Evolutionary conservation across 2,113 vertebrate species (phyloP).

Genomic region (Choloepus hoffmanni): DNA sequence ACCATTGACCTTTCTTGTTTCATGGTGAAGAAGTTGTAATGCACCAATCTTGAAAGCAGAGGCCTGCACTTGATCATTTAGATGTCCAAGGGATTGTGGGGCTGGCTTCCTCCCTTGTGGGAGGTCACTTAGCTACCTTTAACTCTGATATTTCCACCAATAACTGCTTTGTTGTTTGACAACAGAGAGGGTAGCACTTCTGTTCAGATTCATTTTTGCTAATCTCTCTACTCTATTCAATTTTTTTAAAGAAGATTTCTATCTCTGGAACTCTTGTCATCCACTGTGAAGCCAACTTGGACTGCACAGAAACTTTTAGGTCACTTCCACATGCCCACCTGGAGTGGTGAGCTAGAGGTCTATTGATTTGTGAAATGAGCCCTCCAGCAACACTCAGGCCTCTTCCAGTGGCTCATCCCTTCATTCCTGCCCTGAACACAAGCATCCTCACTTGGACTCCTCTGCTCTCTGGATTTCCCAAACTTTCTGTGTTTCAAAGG

Average conservation of each 20-base stretch:
- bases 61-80: slow-evolving; percentile 31
- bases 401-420: slow-evolving; percentile 67
- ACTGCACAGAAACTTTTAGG: slow-evolving; percentile 44
- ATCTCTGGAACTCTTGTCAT: slow-evolving; percentile 1
- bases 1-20: slow-evolving; percentile 76
- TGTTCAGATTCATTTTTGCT: slow-evolving; percentile 55
- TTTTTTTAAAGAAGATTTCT: not conserved
- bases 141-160: slow-evolving; percentile 51
- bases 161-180: slow-evolving; percentile 74
- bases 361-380: slow-evolving; percentile 81
- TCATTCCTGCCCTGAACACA: not conserved
- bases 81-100: slow-evolving; percentile 77
- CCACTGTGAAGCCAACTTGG: not conserved
- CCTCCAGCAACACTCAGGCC: slow-evolving; percentile 77
- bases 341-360: slow-evolving; percentile 69
- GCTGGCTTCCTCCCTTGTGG: slow-evolving; percentile 69
- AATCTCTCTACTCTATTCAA: not conserved
- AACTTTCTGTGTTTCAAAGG: not conserved
- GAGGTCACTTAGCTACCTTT: slow-evolving; percentile 79
- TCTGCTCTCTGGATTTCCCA: not conserved
- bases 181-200: slow-evolving; percentile 81
- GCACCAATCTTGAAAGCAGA: slow-evolving; percentile 71
- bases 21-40: slow-evolving; percentile 30
- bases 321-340: not conserved
- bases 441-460: not conserved